These are phyloP conservation scores for Fissipunctia ypsillon DNA, from an alignment of 2,888 invertebrate genomes.

Conservation along the genomic window DNA sequence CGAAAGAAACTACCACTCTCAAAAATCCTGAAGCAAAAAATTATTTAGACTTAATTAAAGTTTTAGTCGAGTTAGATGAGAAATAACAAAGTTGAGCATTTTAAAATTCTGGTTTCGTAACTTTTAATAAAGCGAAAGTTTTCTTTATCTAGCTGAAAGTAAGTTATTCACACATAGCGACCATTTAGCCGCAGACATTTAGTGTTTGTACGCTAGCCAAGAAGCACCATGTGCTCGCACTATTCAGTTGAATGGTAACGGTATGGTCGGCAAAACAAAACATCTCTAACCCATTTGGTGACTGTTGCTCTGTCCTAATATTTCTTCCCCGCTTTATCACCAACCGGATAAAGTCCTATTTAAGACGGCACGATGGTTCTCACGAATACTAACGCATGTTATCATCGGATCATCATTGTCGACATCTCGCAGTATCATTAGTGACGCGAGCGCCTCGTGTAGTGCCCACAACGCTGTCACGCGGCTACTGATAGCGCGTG, in stretches of 20 bases:
- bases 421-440: background rate
- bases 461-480: background rate
- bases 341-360: no score
- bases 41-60: slow-evolving; percentile 15
- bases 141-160: slow-evolving; percentile 3
- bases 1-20: background rate
- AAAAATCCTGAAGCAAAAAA: slow-evolving; percentile 12
- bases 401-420: background rate
- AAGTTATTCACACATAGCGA: slow-evolving; percentile 15
- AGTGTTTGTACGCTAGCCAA: slow-evolving; percentile 39
- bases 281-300: no score
- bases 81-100: background rate
- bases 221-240: slow-evolving; percentile 25
- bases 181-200: slow-evolving; percentile 22
- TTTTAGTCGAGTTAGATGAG: background rate
- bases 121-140: background rate
- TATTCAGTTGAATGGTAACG: slow-evolving; percentile 13
- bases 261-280: slow-evolving; percentile 9
- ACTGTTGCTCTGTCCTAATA: background rate
- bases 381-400: background rate
- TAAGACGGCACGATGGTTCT: background rate
- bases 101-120: slow-evolving; percentile 5
- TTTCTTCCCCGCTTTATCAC: background rate
- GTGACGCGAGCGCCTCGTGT: background rate
- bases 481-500: background rate